Conservation (phyloP, 2,888 invertebrate genomes). For the Dugesia japonica region DNA sequence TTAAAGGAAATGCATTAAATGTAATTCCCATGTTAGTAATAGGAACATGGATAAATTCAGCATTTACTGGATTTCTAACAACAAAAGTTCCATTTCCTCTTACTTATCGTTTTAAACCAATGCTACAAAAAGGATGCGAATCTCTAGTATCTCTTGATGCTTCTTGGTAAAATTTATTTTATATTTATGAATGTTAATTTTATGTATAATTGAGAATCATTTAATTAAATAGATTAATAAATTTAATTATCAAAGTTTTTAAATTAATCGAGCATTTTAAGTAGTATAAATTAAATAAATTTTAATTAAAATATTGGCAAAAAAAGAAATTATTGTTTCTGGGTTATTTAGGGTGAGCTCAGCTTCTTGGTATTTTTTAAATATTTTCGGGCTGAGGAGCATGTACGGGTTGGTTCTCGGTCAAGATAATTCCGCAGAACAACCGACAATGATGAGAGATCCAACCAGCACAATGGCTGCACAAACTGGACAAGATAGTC, state of each 20-base stretch:
- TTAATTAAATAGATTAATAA: too few species aligned
- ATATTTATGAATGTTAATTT: too few species aligned
- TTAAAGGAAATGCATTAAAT: conserved; percentile 94
- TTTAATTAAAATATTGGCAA: too few species aligned
- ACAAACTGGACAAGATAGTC: conserved; percentile 85
- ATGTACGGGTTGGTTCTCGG: conserved; percentile 91
- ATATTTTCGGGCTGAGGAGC: conserved; percentile 89
- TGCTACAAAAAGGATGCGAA: conserved; percentile 94
- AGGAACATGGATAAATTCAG: conserved; percentile 99
- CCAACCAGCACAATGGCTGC: conserved; percentile 85
- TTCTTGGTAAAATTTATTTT: conserved; percentile 58
- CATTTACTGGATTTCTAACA: conserved; percentile 94
- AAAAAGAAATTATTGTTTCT: too few species aligned
- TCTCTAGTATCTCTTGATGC: conserved; percentile 75
- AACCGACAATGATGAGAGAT: conserved; percentile 72
- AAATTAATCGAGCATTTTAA: too few species aligned
- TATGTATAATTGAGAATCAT: too few species aligned
- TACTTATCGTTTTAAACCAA: conserved; percentile 90
- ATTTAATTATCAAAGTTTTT: too few species aligned
- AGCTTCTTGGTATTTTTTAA: conserved; percentile 97
- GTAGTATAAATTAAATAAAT: too few species aligned
- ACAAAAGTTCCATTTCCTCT: conserved; percentile 96
- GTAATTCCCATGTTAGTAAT: conserved; percentile 96
- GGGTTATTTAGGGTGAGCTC: conserved; percentile 73
- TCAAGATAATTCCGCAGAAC: conserved; percentile 68